These are phyloP conservation scores for Exocentrus adspersus DNA, from an alignment of 2,888 invertebrate species.

Conservation along the genomic window DNA sequence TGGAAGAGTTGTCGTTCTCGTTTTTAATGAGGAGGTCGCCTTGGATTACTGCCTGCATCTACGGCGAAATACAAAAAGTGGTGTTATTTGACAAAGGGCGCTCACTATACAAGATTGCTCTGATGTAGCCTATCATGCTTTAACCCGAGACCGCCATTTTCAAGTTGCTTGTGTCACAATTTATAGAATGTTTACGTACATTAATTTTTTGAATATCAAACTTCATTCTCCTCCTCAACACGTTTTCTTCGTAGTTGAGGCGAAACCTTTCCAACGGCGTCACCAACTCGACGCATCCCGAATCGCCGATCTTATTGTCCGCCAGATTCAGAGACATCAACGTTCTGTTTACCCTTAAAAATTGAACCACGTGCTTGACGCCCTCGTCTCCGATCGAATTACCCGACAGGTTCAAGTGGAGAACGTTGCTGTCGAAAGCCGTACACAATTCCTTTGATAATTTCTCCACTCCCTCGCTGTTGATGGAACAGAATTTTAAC, in stretches of 20 bases:
- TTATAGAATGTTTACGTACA: too few species aligned
- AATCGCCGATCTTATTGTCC: constrained; percentile 55
- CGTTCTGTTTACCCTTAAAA: constrained; percentile 54
- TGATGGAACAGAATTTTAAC: constrained; percentile 57
- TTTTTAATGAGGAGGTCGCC: too few species aligned
- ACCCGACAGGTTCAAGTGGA: constrained; percentile 59
- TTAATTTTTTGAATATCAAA: constrained; percentile 30
- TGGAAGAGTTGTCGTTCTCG: too few species aligned
- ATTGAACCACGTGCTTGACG: constrained; percentile 49
- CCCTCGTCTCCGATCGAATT: constrained; percentile 59
- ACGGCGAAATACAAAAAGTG: too few species aligned
- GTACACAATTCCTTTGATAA: constrained; percentile 51
- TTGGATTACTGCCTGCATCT: too few species aligned
- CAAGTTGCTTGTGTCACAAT: too few species aligned
- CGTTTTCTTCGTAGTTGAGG: constrained; percentile 56
- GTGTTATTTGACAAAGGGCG: too few species aligned
- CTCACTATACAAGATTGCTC: too few species aligned
- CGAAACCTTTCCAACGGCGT: constrained; percentile 50
- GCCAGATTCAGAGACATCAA: constrained; percentile 52
- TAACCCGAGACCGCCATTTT: too few species aligned
- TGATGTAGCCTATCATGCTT: too few species aligned
- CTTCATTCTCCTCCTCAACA: constrained; percentile 43
- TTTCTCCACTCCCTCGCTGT: constrained; percentile 49
- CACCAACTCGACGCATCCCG: constrained; percentile 46
- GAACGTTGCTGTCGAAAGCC: constrained; percentile 34